These are phyloP conservation scores for Apodemia mormo DNA, from an alignment of 2,888 invertebrate genomes.

Conservation along the genomic window DNA sequence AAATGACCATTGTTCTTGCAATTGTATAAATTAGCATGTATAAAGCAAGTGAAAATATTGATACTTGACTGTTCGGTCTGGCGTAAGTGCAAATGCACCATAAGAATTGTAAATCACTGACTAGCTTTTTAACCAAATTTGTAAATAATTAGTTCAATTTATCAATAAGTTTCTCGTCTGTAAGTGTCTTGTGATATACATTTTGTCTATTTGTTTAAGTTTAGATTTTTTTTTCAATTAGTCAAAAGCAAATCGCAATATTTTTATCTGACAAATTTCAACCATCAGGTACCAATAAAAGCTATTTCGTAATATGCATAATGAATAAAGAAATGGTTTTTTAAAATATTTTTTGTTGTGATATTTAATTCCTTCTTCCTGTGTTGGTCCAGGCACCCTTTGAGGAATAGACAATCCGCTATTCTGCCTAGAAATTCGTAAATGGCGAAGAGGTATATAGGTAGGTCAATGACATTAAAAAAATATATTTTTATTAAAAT, in stretches of 20 bases:
- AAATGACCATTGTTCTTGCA: not conserved
- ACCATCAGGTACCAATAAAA: not conserved
- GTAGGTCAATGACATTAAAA: too few relatives aligned
- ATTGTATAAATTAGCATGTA: too few relatives aligned
- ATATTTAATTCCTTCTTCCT: too few relatives aligned
- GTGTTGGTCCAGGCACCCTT: too few relatives aligned
- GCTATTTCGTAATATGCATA: slow-evolving; percentile 3
- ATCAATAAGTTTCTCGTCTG: slow-evolving; percentile 47
- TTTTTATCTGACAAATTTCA: not conserved
- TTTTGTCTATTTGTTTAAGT: slow-evolving; percentile 47
- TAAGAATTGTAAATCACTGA: slow-evolving; percentile 8
- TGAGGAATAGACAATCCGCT: too few relatives aligned
- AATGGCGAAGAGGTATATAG: too few relatives aligned
- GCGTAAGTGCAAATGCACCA: not conserved
- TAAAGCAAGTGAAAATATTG: too few relatives aligned
- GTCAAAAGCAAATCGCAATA: not conserved
- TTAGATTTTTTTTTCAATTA: not conserved
- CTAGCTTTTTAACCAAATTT: slow-evolving; percentile 50
- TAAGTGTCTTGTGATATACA: slow-evolving; percentile 71
- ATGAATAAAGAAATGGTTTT: slow-evolving; percentile 1
- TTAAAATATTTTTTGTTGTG: not conserved
- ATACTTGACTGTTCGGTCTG: too few relatives aligned
- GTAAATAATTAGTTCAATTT: slow-evolving; percentile 75
- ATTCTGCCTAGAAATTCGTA: too few relatives aligned
- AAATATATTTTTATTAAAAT: too few relatives aligned